These are phyloP conservation scores for Trachymyrmex septentrionalis DNA, from an alignment of 1,140 invertebrate species.

Conservation along the genomic window DNA sequence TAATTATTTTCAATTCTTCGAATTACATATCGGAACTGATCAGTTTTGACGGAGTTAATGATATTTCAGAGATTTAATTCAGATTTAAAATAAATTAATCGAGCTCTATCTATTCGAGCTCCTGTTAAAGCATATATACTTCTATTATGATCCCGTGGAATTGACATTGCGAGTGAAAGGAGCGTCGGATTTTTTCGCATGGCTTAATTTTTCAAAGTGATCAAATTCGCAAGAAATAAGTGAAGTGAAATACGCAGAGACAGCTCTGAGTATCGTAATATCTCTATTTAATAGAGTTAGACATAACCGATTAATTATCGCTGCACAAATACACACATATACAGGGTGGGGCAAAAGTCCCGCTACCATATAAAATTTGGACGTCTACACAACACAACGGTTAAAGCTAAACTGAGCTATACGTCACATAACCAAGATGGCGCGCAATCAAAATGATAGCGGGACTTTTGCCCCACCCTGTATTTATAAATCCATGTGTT, in stretches of 20 bases:
- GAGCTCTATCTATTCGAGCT: background rate
- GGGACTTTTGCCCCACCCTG: no score
- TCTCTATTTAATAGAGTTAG: background rate
- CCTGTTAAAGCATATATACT: slow-evolving; percentile 13
- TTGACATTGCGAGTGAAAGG: slow-evolving; percentile 4
- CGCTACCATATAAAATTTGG: no score
- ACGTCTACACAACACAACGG: no score
- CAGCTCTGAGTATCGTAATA: slow-evolving; percentile 9
- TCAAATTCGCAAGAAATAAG: slow-evolving; percentile 16
- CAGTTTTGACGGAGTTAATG: background rate
- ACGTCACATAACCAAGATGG: no score
- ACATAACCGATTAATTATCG: no score
- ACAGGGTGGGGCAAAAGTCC: no score
- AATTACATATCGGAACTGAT: background rate
- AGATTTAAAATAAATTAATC: slow-evolving; percentile 18
- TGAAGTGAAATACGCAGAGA: background rate
- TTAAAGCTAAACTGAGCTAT: no score
- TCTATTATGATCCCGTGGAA: slow-evolving; percentile 21
- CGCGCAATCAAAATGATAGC: no score
- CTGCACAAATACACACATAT: no score
- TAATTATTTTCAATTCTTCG: background rate
- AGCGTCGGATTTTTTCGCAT: background rate
- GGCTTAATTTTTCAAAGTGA: background rate
- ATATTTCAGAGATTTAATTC: background rate
- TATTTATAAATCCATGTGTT: no score